These are phyloP conservation scores for Ceratina japonica DNA, from an alignment of 1,140 invertebrate genomes.

Conservation along the genomic window DNA sequence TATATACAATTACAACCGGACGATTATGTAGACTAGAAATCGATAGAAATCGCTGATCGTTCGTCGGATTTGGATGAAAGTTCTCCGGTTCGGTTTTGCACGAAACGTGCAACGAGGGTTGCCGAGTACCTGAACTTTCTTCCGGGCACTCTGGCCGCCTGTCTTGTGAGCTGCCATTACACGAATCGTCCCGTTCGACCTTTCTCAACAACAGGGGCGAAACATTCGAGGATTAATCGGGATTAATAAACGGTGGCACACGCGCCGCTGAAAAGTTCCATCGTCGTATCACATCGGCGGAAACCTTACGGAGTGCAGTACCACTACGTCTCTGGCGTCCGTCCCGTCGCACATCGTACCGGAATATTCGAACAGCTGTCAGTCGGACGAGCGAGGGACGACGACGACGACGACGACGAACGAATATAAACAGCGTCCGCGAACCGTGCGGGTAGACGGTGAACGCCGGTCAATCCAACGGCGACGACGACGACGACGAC, in stretches of 20 bases:
- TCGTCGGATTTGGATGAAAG: no score
- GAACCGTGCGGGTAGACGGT: slow-evolving; percentile 1
- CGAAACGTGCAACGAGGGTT: no score
- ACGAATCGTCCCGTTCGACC: slow-evolving; percentile 22
- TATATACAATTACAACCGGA: no score
- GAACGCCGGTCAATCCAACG: slow-evolving; percentile 7
- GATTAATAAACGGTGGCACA: slow-evolving; percentile 27
- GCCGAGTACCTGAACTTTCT: slow-evolving; percentile 87
- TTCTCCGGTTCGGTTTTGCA: no score
- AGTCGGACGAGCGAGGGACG: not conserved
- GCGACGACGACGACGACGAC: slow-evolving; percentile 44
- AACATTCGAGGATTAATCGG: slow-evolving; percentile 27
- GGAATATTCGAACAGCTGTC: slow-evolving; percentile 27
- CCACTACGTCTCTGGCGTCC: not conserved
- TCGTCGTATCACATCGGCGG: slow-evolving; percentile 27
- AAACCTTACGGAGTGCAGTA: slow-evolving; percentile 1
- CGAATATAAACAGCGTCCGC: slow-evolving; percentile 28
- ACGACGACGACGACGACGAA: not conserved
- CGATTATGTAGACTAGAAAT: no score
- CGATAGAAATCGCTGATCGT: no score
- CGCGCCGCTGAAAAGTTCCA: slow-evolving; percentile 27
- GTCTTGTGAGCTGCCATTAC: slow-evolving; percentile 78
- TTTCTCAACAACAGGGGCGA: slow-evolving; percentile 4
- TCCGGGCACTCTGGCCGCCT: slow-evolving; percentile 81
- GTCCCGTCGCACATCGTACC: slow-evolving; percentile 20